phyloP scores from a whole-genome alignment of 2,888 invertebrate genomes.

The Ctenicera cuprea region DNA sequence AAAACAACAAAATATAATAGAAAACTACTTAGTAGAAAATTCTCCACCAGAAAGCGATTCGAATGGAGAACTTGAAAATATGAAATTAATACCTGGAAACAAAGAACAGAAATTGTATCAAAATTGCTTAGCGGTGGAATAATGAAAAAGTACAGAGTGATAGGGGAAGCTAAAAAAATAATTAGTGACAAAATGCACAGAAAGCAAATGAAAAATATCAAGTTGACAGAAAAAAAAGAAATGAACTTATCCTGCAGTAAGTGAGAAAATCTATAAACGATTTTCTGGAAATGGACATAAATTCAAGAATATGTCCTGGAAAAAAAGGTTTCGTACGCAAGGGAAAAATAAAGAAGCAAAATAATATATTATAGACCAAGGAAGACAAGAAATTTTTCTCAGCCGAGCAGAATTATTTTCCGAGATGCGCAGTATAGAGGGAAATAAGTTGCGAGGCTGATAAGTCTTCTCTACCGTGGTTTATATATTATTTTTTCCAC shows the following conservation, averaged over 20 bases:
- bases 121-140: neutral
- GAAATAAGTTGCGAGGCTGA: too few relatives aligned
- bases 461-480: too few relatives aligned
- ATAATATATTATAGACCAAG: too few relatives aligned
- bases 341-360: neutral
- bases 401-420: too few relatives aligned
- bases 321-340: slow-evolving; percentile 1
- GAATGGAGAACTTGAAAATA: neutral
- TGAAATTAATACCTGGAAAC: too few relatives aligned
- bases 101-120: neutral
- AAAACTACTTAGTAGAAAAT: neutral
- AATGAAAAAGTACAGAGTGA: slow-evolving; percentile 6
- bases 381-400: too few relatives aligned
- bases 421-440: too few relatives aligned
- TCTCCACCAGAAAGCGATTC: neutral
- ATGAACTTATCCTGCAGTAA: neutral
- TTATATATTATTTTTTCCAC: too few relatives aligned
- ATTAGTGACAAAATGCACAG: neutral
- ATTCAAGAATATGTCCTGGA: neutral
- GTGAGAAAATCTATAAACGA: neutral
- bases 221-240: too few relatives aligned
- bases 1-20: neutral
- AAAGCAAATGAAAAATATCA: slow-evolving; percentile 14
- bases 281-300: neutral
- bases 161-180: neutral